Conservation (phyloP, 23 tunicate species). For the Trididemnum nubilum region DNA sequence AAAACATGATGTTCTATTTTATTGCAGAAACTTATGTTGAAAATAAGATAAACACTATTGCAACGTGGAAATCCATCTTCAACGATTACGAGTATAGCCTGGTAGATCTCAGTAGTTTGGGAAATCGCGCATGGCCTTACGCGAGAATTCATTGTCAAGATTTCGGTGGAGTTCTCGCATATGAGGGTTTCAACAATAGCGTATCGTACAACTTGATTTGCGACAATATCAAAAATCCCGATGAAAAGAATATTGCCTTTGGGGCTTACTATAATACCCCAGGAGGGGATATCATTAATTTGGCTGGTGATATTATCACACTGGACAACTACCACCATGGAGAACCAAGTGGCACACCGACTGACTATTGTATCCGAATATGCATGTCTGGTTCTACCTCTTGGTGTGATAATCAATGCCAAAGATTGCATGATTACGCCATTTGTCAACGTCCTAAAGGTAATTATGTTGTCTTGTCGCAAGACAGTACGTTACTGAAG, state of each 20-base stretch:
- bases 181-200: not conserved
- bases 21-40: too few species aligned
- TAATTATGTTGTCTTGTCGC: not conserved
- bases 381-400: not conserved
- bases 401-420: not conserved
- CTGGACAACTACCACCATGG: not conserved
- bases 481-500: too few species aligned
- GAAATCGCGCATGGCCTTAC: not conserved
- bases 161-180: slow-evolving; percentile 10
- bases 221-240: not conserved
- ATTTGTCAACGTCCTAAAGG: slow-evolving; percentile 5
- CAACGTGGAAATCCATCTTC: not conserved
- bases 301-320: not conserved
- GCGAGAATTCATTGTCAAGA: slow-evolving; percentile 7
- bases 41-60: too few species aligned
- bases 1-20: too few species aligned
- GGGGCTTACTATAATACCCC: not conserved
- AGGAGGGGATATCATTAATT: not conserved
- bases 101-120: too few species aligned
- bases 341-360: not conserved
- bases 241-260: not conserved
- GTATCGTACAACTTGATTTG: not conserved
- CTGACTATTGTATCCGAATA: not conserved
- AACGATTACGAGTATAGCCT: slow-evolving; percentile 8
- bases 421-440: not conserved